These are phyloP conservation scores for Caenorhabditis wallacei DNA, from an alignment of 2,888 invertebrate species.

Conservation along the genomic window DNA sequence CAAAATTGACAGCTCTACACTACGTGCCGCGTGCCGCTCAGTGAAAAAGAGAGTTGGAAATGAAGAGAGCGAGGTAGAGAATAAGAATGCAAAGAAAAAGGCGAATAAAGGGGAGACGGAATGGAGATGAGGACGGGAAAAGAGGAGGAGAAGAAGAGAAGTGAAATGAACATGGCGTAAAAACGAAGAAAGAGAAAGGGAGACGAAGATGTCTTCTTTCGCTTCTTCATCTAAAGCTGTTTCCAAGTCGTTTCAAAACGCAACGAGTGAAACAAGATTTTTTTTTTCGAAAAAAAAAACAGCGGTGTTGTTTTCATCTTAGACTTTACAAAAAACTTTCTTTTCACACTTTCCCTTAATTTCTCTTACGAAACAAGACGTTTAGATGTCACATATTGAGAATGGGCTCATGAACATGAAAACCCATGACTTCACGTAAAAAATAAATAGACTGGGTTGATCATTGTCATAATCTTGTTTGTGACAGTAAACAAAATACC, in stretches of 20 bases:
- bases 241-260: slow-evolving; percentile 21
- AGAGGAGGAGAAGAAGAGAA: background rate
- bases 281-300: slow-evolving; percentile 3
- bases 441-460: too few species aligned
- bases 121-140: slow-evolving; percentile 14
- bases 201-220: slow-evolving; percentile 4
- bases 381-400: too few species aligned
- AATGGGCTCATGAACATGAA: too few species aligned
- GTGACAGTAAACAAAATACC: too few species aligned
- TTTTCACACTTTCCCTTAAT: background rate
- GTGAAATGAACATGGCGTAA: slow-evolving; percentile 28
- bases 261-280: slow-evolving; percentile 24
- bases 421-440: too few species aligned
- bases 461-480: too few species aligned
- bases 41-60: background rate
- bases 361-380: background rate
- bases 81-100: slow-evolving; percentile 15
- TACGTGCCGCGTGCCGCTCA: slow-evolving; percentile 19
- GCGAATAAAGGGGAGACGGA: slow-evolving; percentile 21
- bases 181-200: slow-evolving; percentile 17
- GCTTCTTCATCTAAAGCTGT: background rate
- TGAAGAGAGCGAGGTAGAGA: background rate
- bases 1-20: slow-evolving; percentile 33
- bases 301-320: slow-evolving; percentile 1
- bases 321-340: background rate